These are phyloP conservation scores for Bucorvus abyssinicus DNA, from an alignment of 2,797 vertebrate species.

Conservation along the genomic window DNA sequence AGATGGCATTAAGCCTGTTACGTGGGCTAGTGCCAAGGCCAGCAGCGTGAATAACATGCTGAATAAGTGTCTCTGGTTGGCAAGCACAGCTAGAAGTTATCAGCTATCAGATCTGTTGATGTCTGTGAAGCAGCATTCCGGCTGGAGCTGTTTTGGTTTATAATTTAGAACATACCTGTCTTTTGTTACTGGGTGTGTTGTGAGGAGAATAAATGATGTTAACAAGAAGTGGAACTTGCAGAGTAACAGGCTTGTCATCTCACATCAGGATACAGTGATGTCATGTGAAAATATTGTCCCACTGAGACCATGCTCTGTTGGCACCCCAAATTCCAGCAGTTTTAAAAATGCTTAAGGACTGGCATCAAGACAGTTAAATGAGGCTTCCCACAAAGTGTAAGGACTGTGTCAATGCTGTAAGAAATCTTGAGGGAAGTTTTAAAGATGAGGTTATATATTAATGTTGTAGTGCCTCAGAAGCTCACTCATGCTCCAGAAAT, in stretches of 20 bases:
- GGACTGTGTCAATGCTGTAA: not conserved
- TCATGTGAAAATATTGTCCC: slow-evolving; percentile 6
- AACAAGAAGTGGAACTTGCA: not conserved
- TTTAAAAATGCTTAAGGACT: not conserved
- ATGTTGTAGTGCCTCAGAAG: not conserved
- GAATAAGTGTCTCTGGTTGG: slow-evolving; percentile 13
- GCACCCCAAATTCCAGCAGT: not conserved
- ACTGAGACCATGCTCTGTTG: not conserved
- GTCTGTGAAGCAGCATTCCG: not conserved
- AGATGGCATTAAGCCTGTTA: not conserved
- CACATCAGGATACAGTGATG: not conserved
- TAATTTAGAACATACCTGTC: slow-evolving; percentile 31
- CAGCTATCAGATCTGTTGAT: not conserved
- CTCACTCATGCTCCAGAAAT: not conserved
- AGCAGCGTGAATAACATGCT: not conserved
- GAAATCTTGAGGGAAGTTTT: not conserved
- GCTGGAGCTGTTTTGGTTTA: not conserved
- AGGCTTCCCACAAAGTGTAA: not conserved
- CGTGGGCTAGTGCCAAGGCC: not conserved
- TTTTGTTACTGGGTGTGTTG: not conserved
- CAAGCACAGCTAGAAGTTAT: not conserved
- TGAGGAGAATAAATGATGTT: slow-evolving; percentile 10
- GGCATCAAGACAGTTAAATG: not conserved
- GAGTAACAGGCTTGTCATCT: not conserved
- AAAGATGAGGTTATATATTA: not conserved